Conservation (phyloP, 2,113 vertebrate genomes). For the Nanger granti region DNA sequence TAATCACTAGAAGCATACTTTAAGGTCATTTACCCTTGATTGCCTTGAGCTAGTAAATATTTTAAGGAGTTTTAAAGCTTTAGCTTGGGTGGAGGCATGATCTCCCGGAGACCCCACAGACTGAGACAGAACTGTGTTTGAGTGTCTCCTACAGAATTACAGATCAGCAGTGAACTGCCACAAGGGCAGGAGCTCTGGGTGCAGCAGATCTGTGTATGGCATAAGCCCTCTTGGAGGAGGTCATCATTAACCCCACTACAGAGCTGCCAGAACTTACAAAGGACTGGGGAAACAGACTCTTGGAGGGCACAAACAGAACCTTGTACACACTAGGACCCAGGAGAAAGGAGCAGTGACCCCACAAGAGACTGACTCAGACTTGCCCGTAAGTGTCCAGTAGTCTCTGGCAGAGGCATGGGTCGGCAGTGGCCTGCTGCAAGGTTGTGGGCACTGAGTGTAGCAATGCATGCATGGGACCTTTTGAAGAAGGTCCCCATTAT, state of each 20-base stretch:
- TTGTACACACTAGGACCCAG: not conserved
- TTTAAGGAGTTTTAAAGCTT: not conserved
- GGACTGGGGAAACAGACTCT: not conserved
- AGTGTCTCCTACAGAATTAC: not conserved
- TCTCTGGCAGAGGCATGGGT: not conserved
- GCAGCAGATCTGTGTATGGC: not conserved
- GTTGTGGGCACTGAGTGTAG: not conserved
- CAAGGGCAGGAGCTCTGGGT: not conserved
- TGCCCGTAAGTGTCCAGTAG: rapidly evolving
- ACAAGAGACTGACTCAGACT: not conserved
- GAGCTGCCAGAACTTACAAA: not conserved
- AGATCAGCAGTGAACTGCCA: not conserved
- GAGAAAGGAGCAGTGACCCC: not conserved
- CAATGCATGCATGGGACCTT: not conserved
- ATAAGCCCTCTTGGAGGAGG: not conserved
- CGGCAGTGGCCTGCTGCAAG: rapidly evolving
- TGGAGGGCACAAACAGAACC: not conserved
- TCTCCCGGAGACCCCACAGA: not conserved
- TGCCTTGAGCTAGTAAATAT: not conserved
- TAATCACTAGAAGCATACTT: not conserved
- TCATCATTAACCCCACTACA: not conserved
- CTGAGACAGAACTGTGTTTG: not conserved
- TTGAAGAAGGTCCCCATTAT: not conserved
- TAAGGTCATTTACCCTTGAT: not conserved
- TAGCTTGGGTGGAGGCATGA: not conserved